Percentiles rank a stretch among this genome's conserved stretches.
Evolutionary conservation across 2,888 invertebrate genomes (phyloP).

Genomic region (Pyrrhosoma nymphula): DNA sequence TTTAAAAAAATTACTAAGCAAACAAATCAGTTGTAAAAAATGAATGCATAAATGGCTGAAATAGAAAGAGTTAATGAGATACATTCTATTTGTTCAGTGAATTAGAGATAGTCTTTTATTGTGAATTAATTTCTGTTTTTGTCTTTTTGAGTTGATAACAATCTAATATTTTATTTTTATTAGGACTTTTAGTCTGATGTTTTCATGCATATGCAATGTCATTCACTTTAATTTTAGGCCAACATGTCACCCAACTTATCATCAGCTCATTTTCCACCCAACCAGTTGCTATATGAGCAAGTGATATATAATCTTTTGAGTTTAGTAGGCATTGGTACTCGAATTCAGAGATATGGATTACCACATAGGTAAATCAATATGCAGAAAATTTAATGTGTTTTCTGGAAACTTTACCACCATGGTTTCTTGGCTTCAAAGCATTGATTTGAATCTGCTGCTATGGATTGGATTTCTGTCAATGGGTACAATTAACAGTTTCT

Average conservation of each 20-base stretch:
- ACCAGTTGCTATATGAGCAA: slow-evolving; percentile 82
- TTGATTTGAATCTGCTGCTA: neutral
- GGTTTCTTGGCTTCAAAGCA: neutral
- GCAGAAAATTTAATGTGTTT: neutral
- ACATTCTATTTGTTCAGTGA: too few species aligned
- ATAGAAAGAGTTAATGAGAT: too few species aligned
- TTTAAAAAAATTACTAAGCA: too few species aligned
- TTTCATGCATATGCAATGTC: neutral
- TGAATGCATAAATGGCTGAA: too few species aligned
- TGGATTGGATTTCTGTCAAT: neutral
- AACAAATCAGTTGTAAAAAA: too few species aligned
- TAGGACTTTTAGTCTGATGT: neutral
- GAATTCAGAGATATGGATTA: slow-evolving; percentile 11
- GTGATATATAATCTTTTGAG: slow-evolving; percentile 79
- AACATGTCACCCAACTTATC: slow-evolving; percentile 99
- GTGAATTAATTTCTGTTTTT: too few species aligned
- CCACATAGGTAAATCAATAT: neutral
- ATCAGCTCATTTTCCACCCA: slow-evolving; percentile 94
- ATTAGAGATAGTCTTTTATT: too few species aligned
- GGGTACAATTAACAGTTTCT: neutral
- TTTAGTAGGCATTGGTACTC: slow-evolving; percentile 77
- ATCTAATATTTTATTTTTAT: neutral
- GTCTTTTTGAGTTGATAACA: too few species aligned
- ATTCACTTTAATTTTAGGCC: slow-evolving; percentile 79
- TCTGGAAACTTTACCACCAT: neutral